These are phyloP conservation scores for Protonibea diacanthus DNA, from an alignment of 2,797 vertebrate species.

Conservation along the genomic window DNA sequence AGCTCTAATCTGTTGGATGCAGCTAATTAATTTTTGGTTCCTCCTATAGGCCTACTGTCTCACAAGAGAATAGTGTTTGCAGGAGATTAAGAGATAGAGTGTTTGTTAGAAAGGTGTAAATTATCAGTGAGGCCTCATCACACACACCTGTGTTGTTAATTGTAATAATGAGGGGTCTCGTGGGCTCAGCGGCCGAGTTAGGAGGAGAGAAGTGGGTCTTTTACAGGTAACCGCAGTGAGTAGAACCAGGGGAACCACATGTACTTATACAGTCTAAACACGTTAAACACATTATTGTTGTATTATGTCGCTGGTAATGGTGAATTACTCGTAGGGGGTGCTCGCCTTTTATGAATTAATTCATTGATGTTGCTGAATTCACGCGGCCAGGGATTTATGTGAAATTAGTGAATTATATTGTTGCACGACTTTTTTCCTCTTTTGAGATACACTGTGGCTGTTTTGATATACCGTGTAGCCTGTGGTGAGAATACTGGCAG, in stretches of 20 bases:
- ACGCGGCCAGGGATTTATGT: constrained; percentile 54
- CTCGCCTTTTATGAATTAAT: constrained; percentile 44
- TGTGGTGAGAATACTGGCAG: constrained; percentile 62
- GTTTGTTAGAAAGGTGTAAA: constrained; percentile 95
- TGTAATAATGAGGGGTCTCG: constrained; percentile 92
- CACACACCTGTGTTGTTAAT: constrained; percentile 92
- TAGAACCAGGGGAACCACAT: not conserved
- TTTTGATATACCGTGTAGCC: constrained; percentile 60
- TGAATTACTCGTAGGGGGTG: constrained; percentile 23
- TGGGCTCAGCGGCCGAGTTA: constrained; percentile 85
- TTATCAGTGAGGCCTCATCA: constrained; percentile 90
- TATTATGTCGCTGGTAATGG: constrained; percentile 13
- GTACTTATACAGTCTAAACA: constrained; percentile 1
- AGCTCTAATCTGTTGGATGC: constrained; percentile 92
- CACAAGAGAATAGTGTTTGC: constrained; percentile 92
- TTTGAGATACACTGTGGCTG: constrained; percentile 46
- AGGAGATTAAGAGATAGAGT: constrained; percentile 93
- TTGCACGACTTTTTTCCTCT: constrained; percentile 43
- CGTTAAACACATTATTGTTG: not conserved
- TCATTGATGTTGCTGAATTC: constrained; percentile 34
- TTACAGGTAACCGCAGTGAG: constrained; percentile 46
- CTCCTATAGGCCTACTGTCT: constrained; percentile 86
- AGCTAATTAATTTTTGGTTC: constrained; percentile 95
- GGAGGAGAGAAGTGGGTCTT: constrained; percentile 74
- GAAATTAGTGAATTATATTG: constrained; percentile 48